Conservation (phyloP, 2,113 vertebrate genomes). For the Saguinus midas region DNA sequence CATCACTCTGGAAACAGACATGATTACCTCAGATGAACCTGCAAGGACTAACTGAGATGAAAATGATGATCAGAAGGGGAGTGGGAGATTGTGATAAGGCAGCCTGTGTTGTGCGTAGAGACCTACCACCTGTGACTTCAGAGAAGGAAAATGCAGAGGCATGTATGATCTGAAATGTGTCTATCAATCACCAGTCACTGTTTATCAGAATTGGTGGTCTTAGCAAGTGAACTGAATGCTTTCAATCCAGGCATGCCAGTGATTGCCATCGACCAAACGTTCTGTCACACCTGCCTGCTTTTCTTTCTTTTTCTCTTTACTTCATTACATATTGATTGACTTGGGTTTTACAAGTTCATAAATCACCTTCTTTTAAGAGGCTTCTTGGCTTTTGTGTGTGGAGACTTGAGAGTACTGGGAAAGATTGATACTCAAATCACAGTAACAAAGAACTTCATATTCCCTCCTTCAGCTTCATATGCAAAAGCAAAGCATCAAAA, state of each 20-base stretch:
- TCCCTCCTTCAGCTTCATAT: conserved; percentile 6
- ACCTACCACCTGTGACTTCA: conserved; percentile 47
- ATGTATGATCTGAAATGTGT: neutral
- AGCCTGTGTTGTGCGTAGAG: neutral
- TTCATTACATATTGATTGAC: conserved; percentile 78
- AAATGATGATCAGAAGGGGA: neutral
- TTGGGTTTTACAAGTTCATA: conserved; percentile 76
- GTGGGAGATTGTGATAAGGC: neutral
- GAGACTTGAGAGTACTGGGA: conserved; percentile 23
- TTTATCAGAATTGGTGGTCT: conserved; percentile 43
- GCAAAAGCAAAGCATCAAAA: neutral
- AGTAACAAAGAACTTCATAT: conserved; percentile 57
- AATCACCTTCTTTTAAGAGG: conserved; percentile 61
- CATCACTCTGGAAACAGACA: neutral
- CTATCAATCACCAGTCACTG: neutral
- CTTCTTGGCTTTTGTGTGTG: conserved; percentile 53
- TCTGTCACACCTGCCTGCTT: conserved; percentile 65
- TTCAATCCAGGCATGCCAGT: conserved; percentile 47
- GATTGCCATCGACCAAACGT: conserved; percentile 25
- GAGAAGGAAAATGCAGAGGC: neutral
- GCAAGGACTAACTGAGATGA: neutral
- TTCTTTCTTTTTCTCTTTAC: conserved; percentile 61
- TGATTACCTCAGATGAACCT: neutral
- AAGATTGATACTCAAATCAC: conserved; percentile 51
- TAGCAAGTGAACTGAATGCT: conserved; percentile 61